These are phyloP conservation scores for Gallinago media DNA, from an alignment of 2,113 vertebrate genomes.

Conservation along the genomic window DNA sequence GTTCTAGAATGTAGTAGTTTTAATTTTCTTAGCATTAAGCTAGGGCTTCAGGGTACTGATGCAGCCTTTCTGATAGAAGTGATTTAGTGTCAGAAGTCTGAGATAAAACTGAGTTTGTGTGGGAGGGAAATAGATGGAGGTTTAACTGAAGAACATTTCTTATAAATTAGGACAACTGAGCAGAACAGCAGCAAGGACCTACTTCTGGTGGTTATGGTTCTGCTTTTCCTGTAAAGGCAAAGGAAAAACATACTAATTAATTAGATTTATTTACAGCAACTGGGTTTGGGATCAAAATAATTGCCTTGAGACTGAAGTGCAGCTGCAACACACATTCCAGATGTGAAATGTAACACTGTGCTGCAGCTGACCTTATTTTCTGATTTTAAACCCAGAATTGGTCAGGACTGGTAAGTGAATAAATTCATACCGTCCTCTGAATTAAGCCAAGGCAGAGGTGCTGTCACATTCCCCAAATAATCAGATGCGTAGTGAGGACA, in stretches of 20 bases:
- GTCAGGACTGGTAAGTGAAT: neutral
- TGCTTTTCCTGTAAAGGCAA: neutral
- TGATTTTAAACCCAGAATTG: neutral
- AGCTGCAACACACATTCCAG: slow-evolving; percentile 39
- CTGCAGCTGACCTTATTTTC: neutral
- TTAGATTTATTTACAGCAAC: slow-evolving; percentile 49
- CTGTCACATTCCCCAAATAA: neutral
- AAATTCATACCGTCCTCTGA: neutral
- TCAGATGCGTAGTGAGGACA: neutral
- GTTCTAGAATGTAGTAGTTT: neutral
- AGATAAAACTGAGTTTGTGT: slow-evolving; percentile 33
- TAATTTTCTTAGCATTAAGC: slow-evolving; percentile 16
- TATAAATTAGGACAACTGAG: neutral
- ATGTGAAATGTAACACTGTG: slow-evolving; percentile 8
- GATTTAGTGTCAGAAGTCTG: slow-evolving; percentile 41
- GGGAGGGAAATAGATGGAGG: slow-evolving; percentile 18
- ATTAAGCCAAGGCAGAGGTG: neutral
- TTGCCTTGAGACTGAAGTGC: slow-evolving; percentile 32
- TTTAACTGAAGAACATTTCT: neutral
- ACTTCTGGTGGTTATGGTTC: neutral
- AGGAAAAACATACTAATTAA: slow-evolving; percentile 28
- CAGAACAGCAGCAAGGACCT: neutral
- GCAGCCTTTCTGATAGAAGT: neutral
- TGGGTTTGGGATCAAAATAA: slow-evolving; percentile 14
- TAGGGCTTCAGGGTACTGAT: neutral